A percentile compares a stretch with the other conserved stretches of the same genome.
Conservation (phyloP, 2,113 vertebrate genomes). For the Pelvicachromis taeniatus region DNA sequence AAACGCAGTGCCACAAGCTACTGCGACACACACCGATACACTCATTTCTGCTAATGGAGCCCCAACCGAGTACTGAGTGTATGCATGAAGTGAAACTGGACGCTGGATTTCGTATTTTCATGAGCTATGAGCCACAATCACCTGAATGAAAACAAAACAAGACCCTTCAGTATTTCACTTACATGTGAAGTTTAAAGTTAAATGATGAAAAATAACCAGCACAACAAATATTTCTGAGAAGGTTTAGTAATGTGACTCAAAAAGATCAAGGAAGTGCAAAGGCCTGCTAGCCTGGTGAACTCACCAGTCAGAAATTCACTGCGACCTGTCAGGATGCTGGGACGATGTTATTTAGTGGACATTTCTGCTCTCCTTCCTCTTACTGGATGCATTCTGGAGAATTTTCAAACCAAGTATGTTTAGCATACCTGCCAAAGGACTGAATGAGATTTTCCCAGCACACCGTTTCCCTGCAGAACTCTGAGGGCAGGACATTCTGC, state of each 20-base stretch:
- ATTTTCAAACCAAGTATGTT: not conserved
- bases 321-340: not conserved
- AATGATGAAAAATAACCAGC: not conserved
- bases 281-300: accelerated
- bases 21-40: not conserved
- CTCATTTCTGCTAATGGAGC: not conserved
- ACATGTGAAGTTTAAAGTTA: not conserved
- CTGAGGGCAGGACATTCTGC: not conserved
- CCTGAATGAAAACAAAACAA: not conserved
- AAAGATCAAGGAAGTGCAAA: accelerated
- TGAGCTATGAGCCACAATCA: accelerated
- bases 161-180: not conserved
- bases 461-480: not conserved
- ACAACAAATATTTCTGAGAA: not conserved
- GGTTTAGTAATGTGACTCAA: accelerated
- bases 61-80: not conserved
- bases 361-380: not conserved
- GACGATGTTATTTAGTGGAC: accelerated
- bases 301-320: not conserved
- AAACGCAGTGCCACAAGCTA: not conserved
- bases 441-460: not conserved
- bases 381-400: not conserved
- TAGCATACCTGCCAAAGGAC: not conserved
- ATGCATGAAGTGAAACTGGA: not conserved
- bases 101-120: not conserved